These are phyloP conservation scores for Thymelicus acteon DNA, from an alignment of 2,888 invertebrate genomes.

Conservation along the genomic window DNA sequence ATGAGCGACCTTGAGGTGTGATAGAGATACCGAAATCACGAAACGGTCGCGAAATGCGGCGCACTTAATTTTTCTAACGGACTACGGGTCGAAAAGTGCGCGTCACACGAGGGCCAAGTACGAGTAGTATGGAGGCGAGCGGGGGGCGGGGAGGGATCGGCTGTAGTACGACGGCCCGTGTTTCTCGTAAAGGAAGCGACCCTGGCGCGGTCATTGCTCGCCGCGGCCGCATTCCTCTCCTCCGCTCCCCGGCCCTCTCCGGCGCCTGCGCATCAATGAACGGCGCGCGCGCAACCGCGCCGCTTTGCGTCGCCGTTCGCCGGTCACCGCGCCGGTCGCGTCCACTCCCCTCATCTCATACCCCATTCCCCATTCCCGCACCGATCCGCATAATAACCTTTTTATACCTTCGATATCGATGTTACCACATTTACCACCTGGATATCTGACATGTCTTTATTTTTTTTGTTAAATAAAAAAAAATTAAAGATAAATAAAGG, in stretches of 20 bases:
- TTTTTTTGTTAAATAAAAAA: neutral
- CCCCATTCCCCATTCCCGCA: conserved; percentile 48
- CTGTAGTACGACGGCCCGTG: conserved; percentile 81
- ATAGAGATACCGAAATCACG: conserved; percentile 60
- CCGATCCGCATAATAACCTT: conserved; percentile 51
- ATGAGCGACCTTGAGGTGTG: conserved; percentile 52
- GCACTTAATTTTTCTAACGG: conserved; percentile 84
- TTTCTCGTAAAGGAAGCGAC: conserved; percentile 84
- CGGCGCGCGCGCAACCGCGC: conserved; percentile 72
- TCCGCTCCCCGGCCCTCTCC: conserved; percentile 59
- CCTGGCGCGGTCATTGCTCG: conserved; percentile 85
- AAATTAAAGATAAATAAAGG: neutral
- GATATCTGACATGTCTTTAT: conserved; percentile 14
- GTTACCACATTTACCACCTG: conserved; percentile 36
- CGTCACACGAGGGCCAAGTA: conserved; percentile 72
- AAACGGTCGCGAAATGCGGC: conserved; percentile 78
- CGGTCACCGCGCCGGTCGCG: conserved; percentile 44
- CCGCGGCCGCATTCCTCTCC: conserved; percentile 81
- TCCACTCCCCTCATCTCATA: conserved; percentile 64
- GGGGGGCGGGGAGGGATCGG: conserved; percentile 59
- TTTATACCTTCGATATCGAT: conserved; percentile 45
- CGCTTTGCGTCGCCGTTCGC: conserved; percentile 48
- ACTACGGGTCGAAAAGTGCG: conserved; percentile 80
- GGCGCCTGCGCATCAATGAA: conserved; percentile 83
- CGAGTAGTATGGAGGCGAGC: conserved; percentile 61